Conservation (phyloP, 2,113 vertebrate genomes). For the Protobothrops mucrosquamatus region DNA sequence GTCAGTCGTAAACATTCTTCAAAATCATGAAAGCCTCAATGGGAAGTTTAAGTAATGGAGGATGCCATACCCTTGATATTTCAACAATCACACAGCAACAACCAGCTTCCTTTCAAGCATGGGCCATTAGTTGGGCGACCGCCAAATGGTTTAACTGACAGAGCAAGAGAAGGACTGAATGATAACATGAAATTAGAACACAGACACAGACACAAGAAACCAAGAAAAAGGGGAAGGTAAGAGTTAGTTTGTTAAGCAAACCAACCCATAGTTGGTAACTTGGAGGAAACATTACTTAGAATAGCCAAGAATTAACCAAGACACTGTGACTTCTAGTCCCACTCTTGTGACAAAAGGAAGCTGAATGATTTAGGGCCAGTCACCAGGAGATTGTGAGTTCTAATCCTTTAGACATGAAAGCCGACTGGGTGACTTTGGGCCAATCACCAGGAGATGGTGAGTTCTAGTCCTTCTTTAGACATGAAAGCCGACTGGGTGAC, state of each 20-base stretch:
- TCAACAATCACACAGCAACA: conserved; percentile 77
- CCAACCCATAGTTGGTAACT: conserved; percentile 36
- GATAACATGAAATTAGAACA: not conserved
- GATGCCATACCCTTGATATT: conserved; percentile 82
- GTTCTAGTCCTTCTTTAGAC: no score
- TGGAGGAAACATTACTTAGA: conserved; percentile 33
- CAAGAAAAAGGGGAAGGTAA: not conserved
- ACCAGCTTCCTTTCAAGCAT: conserved; percentile 68
- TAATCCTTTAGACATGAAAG: no score
- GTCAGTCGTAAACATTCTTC: conserved; percentile 84
- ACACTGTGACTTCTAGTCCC: no score
- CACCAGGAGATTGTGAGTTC: no score
- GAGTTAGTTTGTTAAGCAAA: conserved; percentile 35
- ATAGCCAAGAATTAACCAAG: not conserved
- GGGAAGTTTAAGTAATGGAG: conserved; percentile 82
- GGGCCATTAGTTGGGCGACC: conserved; percentile 57
- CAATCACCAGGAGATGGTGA: no score
- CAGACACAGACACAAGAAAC: not conserved
- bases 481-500: no score
- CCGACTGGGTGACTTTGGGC: no score
- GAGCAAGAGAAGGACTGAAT: not conserved
- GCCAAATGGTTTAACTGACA: conserved; percentile 64
- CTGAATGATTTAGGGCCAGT: no score
- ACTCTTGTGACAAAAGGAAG: no score
- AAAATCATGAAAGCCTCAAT: conserved; percentile 82